A percentile compares a stretch with the other conserved stretches of the same genome.
These are phyloP conservation scores for Radopholus similis DNA, from an alignment of 1,140 invertebrate species.

Conservation along the genomic window DNA sequence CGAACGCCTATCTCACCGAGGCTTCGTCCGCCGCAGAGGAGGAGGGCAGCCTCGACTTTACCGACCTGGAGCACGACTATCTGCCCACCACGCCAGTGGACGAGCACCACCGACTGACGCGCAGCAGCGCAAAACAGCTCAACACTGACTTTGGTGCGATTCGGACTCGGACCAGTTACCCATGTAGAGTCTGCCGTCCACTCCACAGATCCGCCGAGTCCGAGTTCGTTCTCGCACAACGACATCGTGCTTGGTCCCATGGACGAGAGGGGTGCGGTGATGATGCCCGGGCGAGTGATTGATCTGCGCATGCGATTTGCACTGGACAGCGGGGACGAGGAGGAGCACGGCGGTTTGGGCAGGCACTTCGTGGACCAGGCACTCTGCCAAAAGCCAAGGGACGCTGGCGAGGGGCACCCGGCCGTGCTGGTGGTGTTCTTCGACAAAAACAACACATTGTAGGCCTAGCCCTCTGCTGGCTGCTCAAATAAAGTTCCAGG, in stretches of 20 bases:
- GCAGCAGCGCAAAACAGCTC: neutral
- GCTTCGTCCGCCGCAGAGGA: slow-evolving; percentile 15
- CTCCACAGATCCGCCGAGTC: slow-evolving; percentile 21
- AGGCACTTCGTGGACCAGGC: slow-evolving; percentile 18
- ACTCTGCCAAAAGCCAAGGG: neutral
- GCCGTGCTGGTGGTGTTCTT: slow-evolving; percentile 21
- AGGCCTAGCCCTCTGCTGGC: neutral
- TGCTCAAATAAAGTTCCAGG: neutral
- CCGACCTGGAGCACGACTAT: no score
- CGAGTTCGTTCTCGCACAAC: slow-evolving; percentile 29
- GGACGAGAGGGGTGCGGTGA: neutral
- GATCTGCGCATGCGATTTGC: slow-evolving; percentile 25
- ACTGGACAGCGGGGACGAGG: neutral
- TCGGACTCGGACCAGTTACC: slow-evolving; percentile 3
- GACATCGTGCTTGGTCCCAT: slow-evolving; percentile 37
- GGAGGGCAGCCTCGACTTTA: neutral
- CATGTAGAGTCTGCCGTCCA: neutral
- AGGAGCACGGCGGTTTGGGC: neutral
- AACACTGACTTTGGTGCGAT: neutral
- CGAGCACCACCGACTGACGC: neutral
- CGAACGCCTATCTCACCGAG: slow-evolving; percentile 16
- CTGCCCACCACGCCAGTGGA: neutral
- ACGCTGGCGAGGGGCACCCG: neutral
- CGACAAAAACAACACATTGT: slow-evolving; percentile 19
- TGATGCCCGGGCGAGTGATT: slow-evolving; percentile 34